Base-by-base conservation (phyloP, 2,888 invertebrate genomes). In the Sisyra nigra region DNA sequence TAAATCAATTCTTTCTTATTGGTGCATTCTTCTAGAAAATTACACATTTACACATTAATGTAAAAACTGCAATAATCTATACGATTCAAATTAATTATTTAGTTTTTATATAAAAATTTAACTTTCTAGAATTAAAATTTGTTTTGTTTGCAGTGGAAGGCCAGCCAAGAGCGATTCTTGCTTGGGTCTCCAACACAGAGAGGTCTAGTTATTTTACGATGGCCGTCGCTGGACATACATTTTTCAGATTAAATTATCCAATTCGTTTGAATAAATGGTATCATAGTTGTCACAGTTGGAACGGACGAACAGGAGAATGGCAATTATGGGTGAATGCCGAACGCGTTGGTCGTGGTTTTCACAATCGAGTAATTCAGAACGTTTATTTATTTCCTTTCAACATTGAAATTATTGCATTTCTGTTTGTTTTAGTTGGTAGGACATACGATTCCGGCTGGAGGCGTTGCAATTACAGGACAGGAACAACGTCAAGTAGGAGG, bases 231-330 rank as follows among this genome's bases (percentile, higher is more conserved):
- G 86, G 85, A 19, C 85, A 87, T 58, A 85, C 80, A 48, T 74
- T 86, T 61, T 87, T 80, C 67, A 75, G 80, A 47, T 62, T 80
- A 47, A 79, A 79, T 59, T 79, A 78, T 59, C 79, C 79, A 40
- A 57, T 79, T 48, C 67, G 74, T 50, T 64, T 76, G 55, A 74
- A 76, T 58, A 71, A 71, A 59, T 87, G 86, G 86, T 86, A 86
- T 66, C 87, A 87, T 61, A 78, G 81, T 41, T 87, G 87, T 55
- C 80, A 83, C 54, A 86, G 86, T 42, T 87, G 87, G 87, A 87
- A 86, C 59, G 86, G 86, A 13, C 80, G 79, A 57, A 85, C 86
- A 6, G 87, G 87, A 40, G 87, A 87, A 63, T 87, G 87, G 87
- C 87, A 87, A 63, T 74, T 86, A 51, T 87, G 87, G 86, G 76